phyloP scores from a whole-genome alignment of 2,888 invertebrate genomes.

The Lumbricus terrestris region DNA sequence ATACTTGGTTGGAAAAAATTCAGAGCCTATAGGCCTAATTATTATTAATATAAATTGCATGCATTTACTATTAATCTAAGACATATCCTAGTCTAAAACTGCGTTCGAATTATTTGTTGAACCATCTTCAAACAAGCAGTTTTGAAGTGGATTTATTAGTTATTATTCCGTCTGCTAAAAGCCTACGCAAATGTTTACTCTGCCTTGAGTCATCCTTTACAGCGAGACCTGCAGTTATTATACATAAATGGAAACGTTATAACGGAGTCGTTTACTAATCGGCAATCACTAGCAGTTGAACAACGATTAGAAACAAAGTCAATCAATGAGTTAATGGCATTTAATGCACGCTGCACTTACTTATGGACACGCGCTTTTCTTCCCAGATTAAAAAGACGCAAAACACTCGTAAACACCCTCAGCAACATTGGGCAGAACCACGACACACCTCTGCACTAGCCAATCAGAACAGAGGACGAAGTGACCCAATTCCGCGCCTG shows the following conservation, averaged over 20 bases:
- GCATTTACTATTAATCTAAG: background rate
- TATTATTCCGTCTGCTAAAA: background rate
- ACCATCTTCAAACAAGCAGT: background rate
- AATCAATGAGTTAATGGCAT: background rate
- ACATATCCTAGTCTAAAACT: too few species aligned
- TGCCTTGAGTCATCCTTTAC: background rate
- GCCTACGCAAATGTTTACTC: background rate
- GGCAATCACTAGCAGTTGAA: background rate
- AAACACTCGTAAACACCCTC: background rate
- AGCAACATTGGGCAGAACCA: background rate
- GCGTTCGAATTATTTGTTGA: background rate
- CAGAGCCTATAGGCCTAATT: too few species aligned
- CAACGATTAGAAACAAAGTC: background rate
- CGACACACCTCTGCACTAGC: background rate
- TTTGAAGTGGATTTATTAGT: background rate
- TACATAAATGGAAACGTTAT: background rate
- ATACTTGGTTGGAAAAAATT: too few species aligned
- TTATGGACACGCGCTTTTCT: constrained; percentile 10
- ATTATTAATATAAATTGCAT: background rate
- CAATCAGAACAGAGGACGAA: constrained; percentile 4
- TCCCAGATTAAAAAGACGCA: background rate
- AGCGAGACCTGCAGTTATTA: background rate
- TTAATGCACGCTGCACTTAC: background rate
- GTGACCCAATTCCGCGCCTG: background rate
- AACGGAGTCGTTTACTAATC: background rate